Evolutionary conservation across 1,140 invertebrate species (phyloP).

Genomic region (Bombus superbus): DNA sequence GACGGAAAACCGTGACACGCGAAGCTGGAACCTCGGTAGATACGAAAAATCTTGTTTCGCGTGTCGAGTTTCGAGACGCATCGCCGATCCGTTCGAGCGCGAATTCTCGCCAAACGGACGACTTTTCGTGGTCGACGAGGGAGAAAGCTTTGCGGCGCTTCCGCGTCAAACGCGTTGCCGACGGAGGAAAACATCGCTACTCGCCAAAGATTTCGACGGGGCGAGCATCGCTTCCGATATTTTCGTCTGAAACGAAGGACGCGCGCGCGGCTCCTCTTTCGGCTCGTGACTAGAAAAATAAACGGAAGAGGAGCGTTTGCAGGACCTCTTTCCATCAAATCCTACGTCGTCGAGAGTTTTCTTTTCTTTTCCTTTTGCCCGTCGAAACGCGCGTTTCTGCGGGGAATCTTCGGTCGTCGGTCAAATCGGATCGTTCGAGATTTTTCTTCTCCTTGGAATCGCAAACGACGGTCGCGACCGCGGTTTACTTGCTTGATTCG

Average conservation of each 20-base stretch:
- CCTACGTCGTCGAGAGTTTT: neutral
- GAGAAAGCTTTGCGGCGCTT: neutral
- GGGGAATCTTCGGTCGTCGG: neutral
- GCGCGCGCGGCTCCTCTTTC: neutral
- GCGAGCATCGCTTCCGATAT: neutral
- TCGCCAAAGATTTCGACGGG: neutral
- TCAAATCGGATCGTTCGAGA: neutral
- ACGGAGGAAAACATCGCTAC: neutral
- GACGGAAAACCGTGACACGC: neutral
- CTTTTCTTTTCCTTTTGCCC: neutral
- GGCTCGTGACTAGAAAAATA: neutral
- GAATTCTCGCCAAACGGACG: neutral
- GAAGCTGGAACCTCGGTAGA: neutral
- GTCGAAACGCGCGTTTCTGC: neutral
- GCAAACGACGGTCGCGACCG: neutral
- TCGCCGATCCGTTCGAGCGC: neutral
- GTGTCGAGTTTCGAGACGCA: neutral
- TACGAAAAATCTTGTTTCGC: slow-evolving; percentile 2
- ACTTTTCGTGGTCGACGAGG: neutral
- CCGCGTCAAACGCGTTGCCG: neutral
- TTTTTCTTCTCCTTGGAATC: neutral
- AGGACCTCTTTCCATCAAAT: neutral
- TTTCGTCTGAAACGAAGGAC: neutral
- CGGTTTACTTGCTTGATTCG: neutral
- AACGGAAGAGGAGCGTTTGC: neutral